phyloP scores from a whole-genome alignment of 2,797 vertebrate species.

The Schizothorax lantsangensis region DNA sequence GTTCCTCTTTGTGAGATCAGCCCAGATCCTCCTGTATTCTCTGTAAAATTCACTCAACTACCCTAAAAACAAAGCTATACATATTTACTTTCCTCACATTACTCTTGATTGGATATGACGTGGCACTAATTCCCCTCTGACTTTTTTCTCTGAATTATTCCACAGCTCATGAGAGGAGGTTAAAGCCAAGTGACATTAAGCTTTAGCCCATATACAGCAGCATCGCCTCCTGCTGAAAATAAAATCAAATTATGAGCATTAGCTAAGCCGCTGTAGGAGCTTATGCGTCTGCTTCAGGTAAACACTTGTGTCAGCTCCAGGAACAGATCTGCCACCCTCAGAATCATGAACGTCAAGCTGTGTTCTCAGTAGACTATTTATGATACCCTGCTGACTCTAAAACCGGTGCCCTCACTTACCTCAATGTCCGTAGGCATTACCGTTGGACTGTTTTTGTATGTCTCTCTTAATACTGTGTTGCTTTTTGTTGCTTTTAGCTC shows the following conservation, averaged over 20 bases:
- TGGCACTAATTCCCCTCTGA: slow-evolving; percentile 50
- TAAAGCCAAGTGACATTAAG: slow-evolving; percentile 54
- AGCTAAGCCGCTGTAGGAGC: slow-evolving; percentile 23
- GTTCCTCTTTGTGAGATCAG: not conserved
- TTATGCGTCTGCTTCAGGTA: slow-evolving; percentile 35
- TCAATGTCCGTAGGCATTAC: slow-evolving; percentile 18
- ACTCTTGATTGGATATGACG: slow-evolving; percentile 53
- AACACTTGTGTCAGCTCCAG: slow-evolving; percentile 21
- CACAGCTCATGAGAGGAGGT: slow-evolving; percentile 42
- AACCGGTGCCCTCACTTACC: slow-evolving; percentile 48
- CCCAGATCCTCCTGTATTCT: slow-evolving; percentile 1
- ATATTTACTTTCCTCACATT: slow-evolving; percentile 34
- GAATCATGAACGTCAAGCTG: slow-evolving; percentile 7
- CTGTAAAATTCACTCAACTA: slow-evolving; percentile 8
- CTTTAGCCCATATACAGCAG: slow-evolving; percentile 36
- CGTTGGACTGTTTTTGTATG: not conserved
- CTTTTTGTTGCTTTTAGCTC: slow-evolving; percentile 30
- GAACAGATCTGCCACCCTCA: slow-evolving; percentile 16
- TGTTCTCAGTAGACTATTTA: slow-evolving; percentile 28
- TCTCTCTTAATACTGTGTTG: not conserved
- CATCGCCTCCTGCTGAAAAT: slow-evolving; percentile 42
- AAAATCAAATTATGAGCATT: slow-evolving; percentile 46
- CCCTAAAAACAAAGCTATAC: slow-evolving; percentile 27
- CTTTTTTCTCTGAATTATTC: slow-evolving; percentile 45
- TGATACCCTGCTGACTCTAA: slow-evolving; percentile 53